phyloP scores from a whole-genome alignment of 92 coral and sea anemone genomes.

The Montipora capitata region DNA sequence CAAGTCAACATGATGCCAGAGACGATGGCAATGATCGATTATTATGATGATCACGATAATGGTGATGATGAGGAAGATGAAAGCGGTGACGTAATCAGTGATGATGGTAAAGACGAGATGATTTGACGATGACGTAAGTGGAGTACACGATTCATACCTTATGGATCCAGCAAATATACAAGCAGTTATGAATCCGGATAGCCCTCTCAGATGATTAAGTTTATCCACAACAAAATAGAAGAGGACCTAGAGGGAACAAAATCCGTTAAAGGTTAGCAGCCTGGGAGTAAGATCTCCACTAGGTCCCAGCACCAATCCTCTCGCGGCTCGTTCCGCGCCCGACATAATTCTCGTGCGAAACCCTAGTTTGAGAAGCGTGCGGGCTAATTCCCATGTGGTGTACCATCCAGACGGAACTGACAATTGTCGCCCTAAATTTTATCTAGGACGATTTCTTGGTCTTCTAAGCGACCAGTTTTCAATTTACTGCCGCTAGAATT shows the following conservation, averaged over 20 bases:
- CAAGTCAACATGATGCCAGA: no score
- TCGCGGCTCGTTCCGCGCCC: no score
- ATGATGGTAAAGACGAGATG: background rate
- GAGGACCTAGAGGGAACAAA: slow-evolving; percentile 53
- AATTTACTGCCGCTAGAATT: no score
- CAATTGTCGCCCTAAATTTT: background rate
- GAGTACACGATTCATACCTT: slow-evolving; percentile 41
- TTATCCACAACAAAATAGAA: slow-evolving; percentile 77
- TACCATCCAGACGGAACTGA: no score
- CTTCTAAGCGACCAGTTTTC: no score
- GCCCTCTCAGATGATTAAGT: slow-evolving; percentile 69
- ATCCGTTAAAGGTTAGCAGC: background rate
- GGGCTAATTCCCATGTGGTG: no score
- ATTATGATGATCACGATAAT: no score
- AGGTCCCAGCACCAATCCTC: no score
- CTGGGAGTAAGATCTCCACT: no score
- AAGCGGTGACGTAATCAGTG: background rate
- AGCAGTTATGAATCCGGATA: slow-evolving; percentile 80
- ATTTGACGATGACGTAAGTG: background rate
- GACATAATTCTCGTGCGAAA: no score
- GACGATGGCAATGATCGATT: no score
- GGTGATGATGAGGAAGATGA: background rate
- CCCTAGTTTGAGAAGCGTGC: no score
- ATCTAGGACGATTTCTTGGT: background rate
- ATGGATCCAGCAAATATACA: slow-evolving; percentile 77